Conservation (phyloP, 2,888 invertebrate genomes). For the Eilema caniola region DNA sequence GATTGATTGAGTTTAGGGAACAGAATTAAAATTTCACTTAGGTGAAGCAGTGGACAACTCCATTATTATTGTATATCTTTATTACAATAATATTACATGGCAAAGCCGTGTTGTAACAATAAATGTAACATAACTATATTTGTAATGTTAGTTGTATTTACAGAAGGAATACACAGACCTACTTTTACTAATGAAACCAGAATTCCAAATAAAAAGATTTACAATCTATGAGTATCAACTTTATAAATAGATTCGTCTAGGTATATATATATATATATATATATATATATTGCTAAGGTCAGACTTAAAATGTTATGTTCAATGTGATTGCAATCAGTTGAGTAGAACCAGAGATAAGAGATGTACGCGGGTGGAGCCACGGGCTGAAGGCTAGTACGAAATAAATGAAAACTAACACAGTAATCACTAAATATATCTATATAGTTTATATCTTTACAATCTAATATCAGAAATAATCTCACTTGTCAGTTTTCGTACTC, state of each 20-base stretch:
- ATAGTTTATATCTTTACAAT: too few species aligned
- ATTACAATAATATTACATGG: neutral
- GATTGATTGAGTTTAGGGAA: too few species aligned
- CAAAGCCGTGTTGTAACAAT: neutral
- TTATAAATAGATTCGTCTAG: neutral
- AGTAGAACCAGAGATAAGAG: too few species aligned
- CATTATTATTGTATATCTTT: neutral
- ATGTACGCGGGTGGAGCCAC: too few species aligned
- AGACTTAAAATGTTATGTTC: too few species aligned
- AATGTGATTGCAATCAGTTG: too few species aligned
- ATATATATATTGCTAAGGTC: too few species aligned
- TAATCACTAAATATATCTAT: neutral
- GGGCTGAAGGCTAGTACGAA: too few species aligned
- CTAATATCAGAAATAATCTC: neutral
- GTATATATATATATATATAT: too few species aligned
- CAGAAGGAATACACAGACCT: neutral
- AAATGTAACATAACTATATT: neutral
- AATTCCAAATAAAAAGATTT: neutral
- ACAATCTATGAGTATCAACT: neutral
- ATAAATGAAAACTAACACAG: neutral
- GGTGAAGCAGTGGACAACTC: too few species aligned
- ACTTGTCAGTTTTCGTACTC: neutral
- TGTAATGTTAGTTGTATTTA: neutral
- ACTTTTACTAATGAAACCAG: neutral
- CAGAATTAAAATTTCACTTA: too few species aligned